Percentiles rank a stretch among this genome's conserved stretches.
These are phyloP conservation scores for Leucoma salicis DNA, from an alignment of 2,888 invertebrate species.

Conservation along the genomic window DNA sequence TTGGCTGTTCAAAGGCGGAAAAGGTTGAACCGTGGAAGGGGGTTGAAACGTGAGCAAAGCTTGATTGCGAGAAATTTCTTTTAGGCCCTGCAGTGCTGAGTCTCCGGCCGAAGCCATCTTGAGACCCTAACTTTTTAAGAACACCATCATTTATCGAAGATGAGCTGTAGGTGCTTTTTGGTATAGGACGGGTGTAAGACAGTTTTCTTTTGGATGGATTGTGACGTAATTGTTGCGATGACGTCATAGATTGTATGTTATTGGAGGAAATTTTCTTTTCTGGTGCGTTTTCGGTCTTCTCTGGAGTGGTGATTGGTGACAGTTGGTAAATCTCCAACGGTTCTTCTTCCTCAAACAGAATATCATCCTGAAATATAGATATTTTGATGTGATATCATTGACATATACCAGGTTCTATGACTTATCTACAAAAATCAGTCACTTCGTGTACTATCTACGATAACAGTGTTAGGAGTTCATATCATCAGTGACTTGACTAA, in stretches of 20 bases:
- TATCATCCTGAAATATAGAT: conserved; percentile 66
- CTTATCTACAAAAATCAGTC: neutral
- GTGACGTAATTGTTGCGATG: conserved; percentile 48
- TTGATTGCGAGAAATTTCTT: conserved; percentile 89
- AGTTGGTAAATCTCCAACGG: conserved; percentile 50
- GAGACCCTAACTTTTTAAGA: conserved; percentile 62
- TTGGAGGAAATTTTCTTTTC: conserved; percentile 37
- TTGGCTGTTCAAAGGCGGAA: conserved; percentile 87
- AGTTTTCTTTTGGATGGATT: conserved; percentile 65
- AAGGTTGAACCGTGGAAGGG: conserved; percentile 93
- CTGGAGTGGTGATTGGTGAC: conserved; percentile 28
- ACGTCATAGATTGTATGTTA: conserved; percentile 33
- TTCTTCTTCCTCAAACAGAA: conserved; percentile 69
- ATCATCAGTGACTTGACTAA: too few species aligned
- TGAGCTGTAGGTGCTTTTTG: conserved; percentile 78
- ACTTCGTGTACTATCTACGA: neutral
- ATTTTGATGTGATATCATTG: neutral
- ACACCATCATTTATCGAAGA: conserved; percentile 82
- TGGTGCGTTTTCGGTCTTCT: conserved; percentile 34
- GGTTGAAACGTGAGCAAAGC: conserved; percentile 91
- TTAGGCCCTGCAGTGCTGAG: conserved; percentile 72
- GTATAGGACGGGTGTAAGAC: conserved; percentile 57
- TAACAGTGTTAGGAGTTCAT: neutral
- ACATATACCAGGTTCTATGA: too few species aligned
- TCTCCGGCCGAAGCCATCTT: conserved; percentile 60